Conservation (phyloP, 2,797 vertebrate species). For the Rhynchotus rufescens region DNA sequence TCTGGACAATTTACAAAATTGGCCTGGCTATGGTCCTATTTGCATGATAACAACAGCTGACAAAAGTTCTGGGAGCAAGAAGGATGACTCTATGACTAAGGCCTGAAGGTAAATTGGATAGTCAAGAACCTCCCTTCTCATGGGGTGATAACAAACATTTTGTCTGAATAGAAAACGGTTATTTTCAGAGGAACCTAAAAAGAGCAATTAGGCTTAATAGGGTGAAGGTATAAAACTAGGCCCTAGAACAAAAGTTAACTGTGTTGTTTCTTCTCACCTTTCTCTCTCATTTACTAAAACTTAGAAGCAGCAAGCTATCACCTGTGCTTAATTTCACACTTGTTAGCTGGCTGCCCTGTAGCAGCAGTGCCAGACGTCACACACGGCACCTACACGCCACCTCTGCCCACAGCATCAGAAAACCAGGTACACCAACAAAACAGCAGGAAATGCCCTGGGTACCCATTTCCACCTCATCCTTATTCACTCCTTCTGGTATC, state of each 20-base stretch:
- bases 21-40: constrained; percentile 36
- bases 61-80: constrained; percentile 24
- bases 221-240: neutral
- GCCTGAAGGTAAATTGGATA: constrained; percentile 23
- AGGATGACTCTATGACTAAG: neutral
- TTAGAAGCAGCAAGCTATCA: fast-evolving
- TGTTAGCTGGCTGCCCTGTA: neutral
- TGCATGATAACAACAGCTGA: constrained; percentile 58
- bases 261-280: neutral
- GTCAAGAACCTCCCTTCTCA: neutral
- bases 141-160: neutral
- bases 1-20: constrained; percentile 51
- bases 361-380: neutral
- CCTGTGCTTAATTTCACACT: fast-evolving
- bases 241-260: neutral
- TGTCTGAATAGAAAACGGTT: fast-evolving
- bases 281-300: neutral
- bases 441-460: neutral
- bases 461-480: neutral
- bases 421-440: neutral
- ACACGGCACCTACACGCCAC: neutral
- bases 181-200: neutral
- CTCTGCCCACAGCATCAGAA: neutral
- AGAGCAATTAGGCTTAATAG: neutral
- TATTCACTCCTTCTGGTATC: neutral